Evolutionary conservation across 2,888 invertebrate genomes (phyloP), one percentile per base, ranked within the genome.

Genomic region (Pheosia gnoma): DNA sequence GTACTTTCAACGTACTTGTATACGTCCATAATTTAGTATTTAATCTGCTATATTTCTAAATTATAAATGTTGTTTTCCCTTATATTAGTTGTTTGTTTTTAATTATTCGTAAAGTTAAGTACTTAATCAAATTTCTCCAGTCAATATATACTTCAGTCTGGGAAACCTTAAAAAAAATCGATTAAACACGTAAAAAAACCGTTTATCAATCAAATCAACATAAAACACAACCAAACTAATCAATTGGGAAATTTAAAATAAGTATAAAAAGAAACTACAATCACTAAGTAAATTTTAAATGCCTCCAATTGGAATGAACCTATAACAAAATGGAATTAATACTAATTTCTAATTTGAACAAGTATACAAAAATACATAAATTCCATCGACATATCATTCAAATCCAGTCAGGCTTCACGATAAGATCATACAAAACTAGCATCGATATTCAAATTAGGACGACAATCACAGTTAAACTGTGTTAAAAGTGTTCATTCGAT

Each of bases 221-320:
- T 73, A 72, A 70, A 70, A 64, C 57, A 56, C 53, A 56, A 56
- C 56, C 60, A 68, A 4, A 58, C 57, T 61, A 72, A 77, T 77
- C 65, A 70, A 77, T 74, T 71, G 68, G 67, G 60, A 75, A 73
- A 70, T 53, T 59, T 39, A 57, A 68, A 63, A 59, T 62, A 66
- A 59, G 25, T 51, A 60, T 52, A 66, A 59, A 59, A 65, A 61
- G 57, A 66, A 67, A 53, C 53, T 56, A 61, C 9, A 57, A 55
- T 54, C 57, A 61, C 59, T 69, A 68, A 67, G 61, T 63, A 78
- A 75, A 77, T 70, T 77, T 77, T 84, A 87, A 87, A 87, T 87
- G 87, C 88, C 77, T 83, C 80, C 69, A 74, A 75, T 77, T 76
- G 87, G 86, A 88, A 87, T 88, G 86, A 81, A 80, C 67, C 72